These are phyloP conservation scores for Scylla paramamosain DNA, from an alignment of 1,140 invertebrate species.

Conservation along the genomic window DNA sequence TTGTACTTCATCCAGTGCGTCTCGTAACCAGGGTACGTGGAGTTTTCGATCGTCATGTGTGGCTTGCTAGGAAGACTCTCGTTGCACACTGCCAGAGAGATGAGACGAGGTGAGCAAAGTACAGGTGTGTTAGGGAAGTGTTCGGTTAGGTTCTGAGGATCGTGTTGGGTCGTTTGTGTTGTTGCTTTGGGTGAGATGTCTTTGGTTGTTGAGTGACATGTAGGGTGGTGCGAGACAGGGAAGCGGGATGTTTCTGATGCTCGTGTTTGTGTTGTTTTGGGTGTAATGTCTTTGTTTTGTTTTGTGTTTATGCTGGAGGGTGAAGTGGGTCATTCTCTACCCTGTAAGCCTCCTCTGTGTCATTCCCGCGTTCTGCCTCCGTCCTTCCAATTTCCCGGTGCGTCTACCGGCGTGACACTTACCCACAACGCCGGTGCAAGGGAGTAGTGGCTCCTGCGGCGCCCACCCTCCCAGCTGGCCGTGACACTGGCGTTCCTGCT, in stretches of 20 bases:
- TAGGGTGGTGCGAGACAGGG: background rate
- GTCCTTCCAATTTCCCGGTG: background rate
- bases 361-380: background rate
- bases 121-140: too few relatives aligned
- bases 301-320: too few relatives aligned
- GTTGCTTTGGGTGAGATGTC: background rate
- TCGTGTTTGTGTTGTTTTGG: background rate
- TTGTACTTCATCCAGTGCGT: background rate
- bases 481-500: background rate
- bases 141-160: too few relatives aligned
- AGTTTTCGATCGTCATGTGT: background rate
- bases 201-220: background rate
- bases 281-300: background rate
- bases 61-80: background rate
- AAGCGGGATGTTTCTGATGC: background rate
- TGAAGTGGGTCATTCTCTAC: background rate
- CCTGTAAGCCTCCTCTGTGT: background rate
- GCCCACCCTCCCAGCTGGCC: slow-evolving; percentile 36
- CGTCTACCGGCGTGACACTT: background rate
- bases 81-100: background rate
- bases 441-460: background rate
- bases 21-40: background rate
- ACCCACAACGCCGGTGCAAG: slow-evolving; percentile 6
- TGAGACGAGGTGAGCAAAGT: background rate
- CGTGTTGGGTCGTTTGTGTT: background rate